Evolutionary conservation across 2,888 invertebrate species (phyloP), one percentile per base, ranked within the genome.

Genomic region (Caradrina clavipalpis): DNA sequence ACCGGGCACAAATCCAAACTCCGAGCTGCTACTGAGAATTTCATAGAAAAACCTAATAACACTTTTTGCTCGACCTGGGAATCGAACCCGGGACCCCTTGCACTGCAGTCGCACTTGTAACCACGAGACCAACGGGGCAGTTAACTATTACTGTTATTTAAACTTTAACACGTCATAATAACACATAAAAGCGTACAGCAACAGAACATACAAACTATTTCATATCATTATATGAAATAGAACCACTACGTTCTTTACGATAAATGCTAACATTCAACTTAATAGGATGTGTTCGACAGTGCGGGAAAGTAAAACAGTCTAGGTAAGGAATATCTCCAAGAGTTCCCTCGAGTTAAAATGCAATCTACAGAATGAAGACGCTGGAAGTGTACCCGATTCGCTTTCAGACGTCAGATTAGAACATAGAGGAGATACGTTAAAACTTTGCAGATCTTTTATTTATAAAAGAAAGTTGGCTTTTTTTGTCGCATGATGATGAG

Each of bases 321-420:
- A 58, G 53, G 63, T 47, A 45, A 57, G 42, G 57, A 64, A 76
- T 79, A 73, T 76, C 47, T 63, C 54, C 47, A 64, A 64, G 67
- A 67, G 61, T 55, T 73, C 64, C 54, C 60, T 10, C 0, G 57
- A 64, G 64, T 61, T 74, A 58, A 79, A 73, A 73, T 68, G 80
- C 64, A 76, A 76, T 76, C 60, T 76, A 73, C 57, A 42, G 50
- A 78, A 76, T 73, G 51, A 67, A 64, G 47, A 68, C 57, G 42
- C 68, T 64, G 15, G 64, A 74, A 68, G 49, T 60, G 26, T 67
- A 67, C 3, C 39, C 35, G 49, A 56, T 55, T 54, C 42, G 56
- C 49, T 51, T 51, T 58, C 53, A 55, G 39, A 42, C 7, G 39
- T 42, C 45, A 62, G 58, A 73, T 76, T 65, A 76, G 65, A 65